Conservation (phyloP, 2,113 vertebrate species). For the Brevimyrus niger region DNA sequence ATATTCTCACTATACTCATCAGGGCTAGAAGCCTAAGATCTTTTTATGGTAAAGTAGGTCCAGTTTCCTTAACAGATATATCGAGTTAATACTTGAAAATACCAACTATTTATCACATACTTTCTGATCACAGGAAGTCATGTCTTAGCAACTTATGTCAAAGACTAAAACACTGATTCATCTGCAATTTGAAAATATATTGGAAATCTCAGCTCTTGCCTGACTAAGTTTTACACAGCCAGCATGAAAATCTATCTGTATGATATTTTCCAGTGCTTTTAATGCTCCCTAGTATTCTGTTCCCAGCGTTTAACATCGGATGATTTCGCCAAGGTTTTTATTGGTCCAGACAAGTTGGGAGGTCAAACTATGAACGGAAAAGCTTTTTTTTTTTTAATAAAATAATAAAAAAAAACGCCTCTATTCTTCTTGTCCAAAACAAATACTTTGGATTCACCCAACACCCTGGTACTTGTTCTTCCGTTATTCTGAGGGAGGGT, state of each 20-base stretch:
- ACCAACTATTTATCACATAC: background rate
- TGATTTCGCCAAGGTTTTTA: background rate
- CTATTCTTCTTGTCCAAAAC: background rate
- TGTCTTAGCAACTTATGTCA: background rate
- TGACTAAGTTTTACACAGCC: background rate
- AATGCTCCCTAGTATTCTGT: background rate
- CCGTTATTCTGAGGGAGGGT: background rate
- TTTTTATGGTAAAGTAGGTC: background rate
- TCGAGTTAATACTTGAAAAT: background rate
- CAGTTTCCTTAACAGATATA: background rate
- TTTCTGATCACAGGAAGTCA: background rate
- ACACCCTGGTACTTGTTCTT: background rate
- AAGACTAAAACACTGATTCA: background rate
- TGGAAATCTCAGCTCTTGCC: background rate
- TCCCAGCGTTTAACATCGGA: background rate
- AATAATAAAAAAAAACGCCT: background rate
- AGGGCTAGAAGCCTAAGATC: background rate
- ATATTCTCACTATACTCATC: background rate
- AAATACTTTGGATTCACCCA: background rate
- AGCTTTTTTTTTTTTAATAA: background rate
- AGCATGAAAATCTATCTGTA: background rate
- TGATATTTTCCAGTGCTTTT: background rate
- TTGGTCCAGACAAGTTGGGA: background rate
- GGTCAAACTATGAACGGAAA: background rate
- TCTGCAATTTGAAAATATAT: background rate